phyloP scores from a whole-genome alignment of 2,113 vertebrate species.

The Macquaria ambigua region DNA sequence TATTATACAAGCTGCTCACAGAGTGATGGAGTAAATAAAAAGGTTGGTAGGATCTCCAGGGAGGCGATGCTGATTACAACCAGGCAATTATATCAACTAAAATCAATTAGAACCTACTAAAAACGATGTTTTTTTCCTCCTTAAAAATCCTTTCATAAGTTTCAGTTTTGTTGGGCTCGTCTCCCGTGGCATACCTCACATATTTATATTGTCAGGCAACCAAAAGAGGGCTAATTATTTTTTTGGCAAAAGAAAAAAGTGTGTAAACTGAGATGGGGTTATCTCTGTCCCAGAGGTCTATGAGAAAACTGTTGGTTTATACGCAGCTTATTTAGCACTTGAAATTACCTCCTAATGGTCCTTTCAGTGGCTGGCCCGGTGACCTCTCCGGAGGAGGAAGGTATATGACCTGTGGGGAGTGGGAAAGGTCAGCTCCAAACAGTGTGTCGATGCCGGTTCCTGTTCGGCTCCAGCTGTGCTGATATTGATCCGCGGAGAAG shows the following conservation, averaged over 20 bases:
- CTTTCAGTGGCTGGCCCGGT: conserved; percentile 68
- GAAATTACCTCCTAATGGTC: conserved; percentile 31
- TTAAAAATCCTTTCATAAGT: neutral
- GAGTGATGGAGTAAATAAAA: conserved; percentile 34
- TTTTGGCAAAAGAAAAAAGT: neutral
- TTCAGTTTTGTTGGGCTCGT: neutral
- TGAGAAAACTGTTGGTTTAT: neutral
- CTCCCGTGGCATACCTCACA: neutral
- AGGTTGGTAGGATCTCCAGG: conserved; percentile 21
- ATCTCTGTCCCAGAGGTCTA: neutral
- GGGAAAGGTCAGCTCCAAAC: conserved; percentile 91
- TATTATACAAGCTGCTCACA: conserved; percentile 42
- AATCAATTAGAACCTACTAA: conserved; percentile 18
- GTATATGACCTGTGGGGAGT: conserved; percentile 87
- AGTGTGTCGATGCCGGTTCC: conserved; percentile 87
- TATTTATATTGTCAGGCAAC: neutral
- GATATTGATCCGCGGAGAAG: conserved; percentile 92
- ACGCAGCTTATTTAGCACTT: conserved; percentile 31
- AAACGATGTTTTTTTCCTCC: neutral
- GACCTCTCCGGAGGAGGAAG: conserved; percentile 84
- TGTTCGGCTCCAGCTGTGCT: conserved; percentile 88
- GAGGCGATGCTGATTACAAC: conserved; percentile 37
- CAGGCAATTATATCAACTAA: conserved; percentile 12
- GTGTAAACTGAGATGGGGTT: neutral
- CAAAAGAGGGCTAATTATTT: neutral